phyloP scores from a whole-genome alignment of 1,140 invertebrate genomes.

The Drosophila melanogaster region Release_6_plus_ISO1_MT NT_033779.5:12224001-12224500 shows the following conservation, averaged over 20 bases:
- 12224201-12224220: conserved; percentile 43
- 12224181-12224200: conserved; percentile 71
- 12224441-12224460: conserved; percentile 27
- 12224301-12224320: conserved; percentile 62
- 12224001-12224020: background rate
- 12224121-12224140: conserved; percentile 15
- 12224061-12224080: conserved; percentile 20
- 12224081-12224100: conserved; percentile 14
- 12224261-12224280: conserved; percentile 65
- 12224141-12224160: conserved; percentile 24
- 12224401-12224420: conserved; percentile 36
- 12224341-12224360: conserved; percentile 42
- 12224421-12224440: conserved; percentile 80
- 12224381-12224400: conserved; percentile 1
- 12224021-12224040: background rate
- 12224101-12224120: background rate
- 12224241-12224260: conserved; percentile 55
- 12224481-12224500: background rate
- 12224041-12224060: conserved; percentile 12
- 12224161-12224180: conserved; percentile 64
- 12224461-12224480: conserved; percentile 4
- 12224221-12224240: conserved; percentile 34
- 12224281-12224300: conserved; percentile 64
- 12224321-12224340: conserved; percentile 33
- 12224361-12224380: conserved; percentile 11